A percentile compares a stretch with the other conserved stretches of the same genome.
Evolutionary conservation across 2,888 invertebrate genomes (phyloP).

Genomic region (Aphidoletes aphidimyza): DNA sequence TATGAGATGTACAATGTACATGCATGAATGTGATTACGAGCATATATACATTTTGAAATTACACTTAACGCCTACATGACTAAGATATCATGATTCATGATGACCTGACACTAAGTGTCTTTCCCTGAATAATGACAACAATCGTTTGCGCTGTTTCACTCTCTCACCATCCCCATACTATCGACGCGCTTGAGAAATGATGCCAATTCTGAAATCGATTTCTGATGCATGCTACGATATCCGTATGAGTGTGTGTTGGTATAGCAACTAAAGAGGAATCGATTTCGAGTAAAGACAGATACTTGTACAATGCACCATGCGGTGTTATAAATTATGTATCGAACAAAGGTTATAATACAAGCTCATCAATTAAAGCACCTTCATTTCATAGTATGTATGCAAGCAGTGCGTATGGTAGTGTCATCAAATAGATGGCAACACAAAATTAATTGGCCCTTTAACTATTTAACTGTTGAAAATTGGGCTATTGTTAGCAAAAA

Average conservation of each 20-base stretch:
- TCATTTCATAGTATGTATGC: neutral
- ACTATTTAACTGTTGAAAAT: constrained; percentile 6
- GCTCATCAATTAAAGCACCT: constrained; percentile 8
- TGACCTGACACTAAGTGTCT: constrained; percentile 8
- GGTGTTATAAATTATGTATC: neutral
- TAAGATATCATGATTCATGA: constrained; percentile 46
- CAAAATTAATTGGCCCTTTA: neutral
- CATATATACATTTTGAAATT: constrained; percentile 42
- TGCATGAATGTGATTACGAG: constrained; percentile 10
- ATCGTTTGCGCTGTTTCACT: neutral
- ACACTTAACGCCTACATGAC: constrained; percentile 24
- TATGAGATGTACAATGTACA: too few relatives aligned
- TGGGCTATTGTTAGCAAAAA: too few relatives aligned
- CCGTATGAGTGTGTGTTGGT: too few relatives aligned
- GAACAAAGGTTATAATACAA: constrained; percentile 2
- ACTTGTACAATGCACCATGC: neutral
- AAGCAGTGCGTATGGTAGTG: neutral
- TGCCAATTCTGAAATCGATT: constrained; percentile 28
- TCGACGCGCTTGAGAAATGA: constrained; percentile 51
- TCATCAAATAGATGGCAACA: neutral
- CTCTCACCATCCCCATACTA: neutral
- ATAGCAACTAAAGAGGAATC: too few relatives aligned
- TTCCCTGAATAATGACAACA: neutral
- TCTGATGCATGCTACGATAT: too few relatives aligned
- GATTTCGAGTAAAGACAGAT: neutral